Evolutionary conservation across 2,888 invertebrate genomes (phyloP).

Genomic region (Hipparchia semele): DNA sequence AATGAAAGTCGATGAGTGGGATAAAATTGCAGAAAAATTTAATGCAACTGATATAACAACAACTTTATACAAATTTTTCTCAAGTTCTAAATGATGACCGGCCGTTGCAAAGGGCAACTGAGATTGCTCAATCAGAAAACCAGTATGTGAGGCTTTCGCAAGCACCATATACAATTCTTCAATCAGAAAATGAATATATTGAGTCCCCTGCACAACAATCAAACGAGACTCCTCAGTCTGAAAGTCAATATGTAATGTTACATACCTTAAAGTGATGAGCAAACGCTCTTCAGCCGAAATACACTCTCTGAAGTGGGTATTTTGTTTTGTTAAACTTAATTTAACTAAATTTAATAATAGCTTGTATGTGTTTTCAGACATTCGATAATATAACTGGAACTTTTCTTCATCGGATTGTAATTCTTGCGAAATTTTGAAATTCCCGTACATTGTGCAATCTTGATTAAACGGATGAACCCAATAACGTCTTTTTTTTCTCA

Average conservation of each 20-base stretch:
- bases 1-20: too few relatives aligned
- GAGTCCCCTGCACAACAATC: constrained; percentile 1
- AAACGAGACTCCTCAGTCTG: neutral
- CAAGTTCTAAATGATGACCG: neutral
- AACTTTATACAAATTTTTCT: constrained; percentile 1
- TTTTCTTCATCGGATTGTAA: too few relatives aligned
- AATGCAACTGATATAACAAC: too few relatives aligned
- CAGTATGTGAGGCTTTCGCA: neutral
- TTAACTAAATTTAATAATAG: constrained; percentile 19
- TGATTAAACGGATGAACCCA: too few relatives aligned
- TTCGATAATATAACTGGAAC: too few relatives aligned
- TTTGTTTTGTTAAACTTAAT: constrained; percentile 25
- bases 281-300: constrained; percentile 26
- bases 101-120: neutral
- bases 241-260: constrained; percentile 17
- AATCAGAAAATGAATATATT: neutral
- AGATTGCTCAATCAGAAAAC: constrained; percentile 1
- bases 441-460: too few relatives aligned
- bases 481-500: too few relatives aligned
- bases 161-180: constrained; percentile 1
- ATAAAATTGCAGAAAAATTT: too few relatives aligned
- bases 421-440: too few relatives aligned
- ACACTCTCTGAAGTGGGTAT: constrained; percentile 26
- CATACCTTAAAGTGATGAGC: constrained; percentile 22
- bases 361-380: neutral